These are phyloP conservation scores for Drosophila ustulata DNA, from an alignment of 2,888 invertebrate species.

Conservation along the genomic window DNA sequence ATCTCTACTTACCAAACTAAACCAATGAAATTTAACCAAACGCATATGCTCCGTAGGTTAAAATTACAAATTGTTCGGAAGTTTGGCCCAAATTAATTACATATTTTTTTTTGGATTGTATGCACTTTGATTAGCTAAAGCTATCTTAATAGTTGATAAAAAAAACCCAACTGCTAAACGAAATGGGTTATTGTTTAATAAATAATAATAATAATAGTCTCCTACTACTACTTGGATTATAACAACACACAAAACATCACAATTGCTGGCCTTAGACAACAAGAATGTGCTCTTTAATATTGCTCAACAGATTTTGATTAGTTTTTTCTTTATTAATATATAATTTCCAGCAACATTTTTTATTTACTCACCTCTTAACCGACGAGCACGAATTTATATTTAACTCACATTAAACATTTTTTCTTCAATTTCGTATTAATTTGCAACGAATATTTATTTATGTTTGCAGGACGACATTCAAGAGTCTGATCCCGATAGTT, in stretches of 20 bases:
- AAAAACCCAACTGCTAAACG: constrained; percentile 24
- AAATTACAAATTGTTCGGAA: constrained; percentile 25
- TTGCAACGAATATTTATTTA: not conserved
- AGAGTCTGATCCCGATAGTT: constrained; percentile 85
- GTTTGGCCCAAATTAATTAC: constrained; percentile 19
- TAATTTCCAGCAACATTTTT: constrained; percentile 44
- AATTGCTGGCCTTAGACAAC: constrained; percentile 84
- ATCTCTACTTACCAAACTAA: constrained; percentile 50
- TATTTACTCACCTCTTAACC: constrained; percentile 42
- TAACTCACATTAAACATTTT: constrained; percentile 3
- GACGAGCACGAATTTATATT: constrained; percentile 36
- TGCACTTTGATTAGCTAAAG: constrained; percentile 32
- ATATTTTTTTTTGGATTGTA: constrained; percentile 16
- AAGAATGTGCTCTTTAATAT: constrained; percentile 73
- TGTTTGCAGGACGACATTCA: constrained; percentile 84
- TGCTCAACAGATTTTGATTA: constrained; percentile 39
- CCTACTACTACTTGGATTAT: constrained; percentile 51
- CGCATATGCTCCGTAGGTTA: constrained; percentile 23
- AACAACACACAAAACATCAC: constrained; percentile 63
- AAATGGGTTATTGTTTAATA: constrained; percentile 30
- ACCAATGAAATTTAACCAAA: constrained; percentile 23
- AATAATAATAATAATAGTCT: constrained; percentile 32
- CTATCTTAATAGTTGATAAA: constrained; percentile 7
- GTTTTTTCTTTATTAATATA: constrained; percentile 47
- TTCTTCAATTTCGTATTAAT: constrained; percentile 7